Evolutionary conservation across 2,888 invertebrate genomes (phyloP).

Genomic region (Timandra comae): DNA sequence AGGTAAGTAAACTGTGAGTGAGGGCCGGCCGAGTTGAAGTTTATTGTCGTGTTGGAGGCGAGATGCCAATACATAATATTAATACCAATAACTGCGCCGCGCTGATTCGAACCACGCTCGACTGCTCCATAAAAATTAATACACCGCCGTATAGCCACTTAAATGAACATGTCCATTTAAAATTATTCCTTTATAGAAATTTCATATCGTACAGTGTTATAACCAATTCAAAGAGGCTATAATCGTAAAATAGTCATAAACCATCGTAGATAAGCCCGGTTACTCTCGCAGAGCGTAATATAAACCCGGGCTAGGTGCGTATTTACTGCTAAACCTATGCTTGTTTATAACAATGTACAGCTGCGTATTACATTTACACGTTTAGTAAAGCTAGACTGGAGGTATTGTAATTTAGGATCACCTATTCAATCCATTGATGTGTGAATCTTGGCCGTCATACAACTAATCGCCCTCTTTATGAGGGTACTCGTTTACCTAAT

Average conservation of each 20-base stretch:
- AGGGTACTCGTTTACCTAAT: too few relatives aligned
- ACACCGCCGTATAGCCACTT: constrained; percentile 44
- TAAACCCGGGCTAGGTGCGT: constrained; percentile 42
- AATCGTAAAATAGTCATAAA: constrained; percentile 72
- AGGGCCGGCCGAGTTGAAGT: too few relatives aligned
- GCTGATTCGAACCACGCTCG: constrained; percentile 16
- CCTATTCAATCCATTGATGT: too few relatives aligned
- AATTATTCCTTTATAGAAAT: constrained; percentile 67
- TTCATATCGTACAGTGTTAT: constrained; percentile 70
- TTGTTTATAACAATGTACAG: constrained; percentile 40
- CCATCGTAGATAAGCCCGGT: constrained; percentile 59
- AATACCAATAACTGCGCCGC: constrained; percentile 23
- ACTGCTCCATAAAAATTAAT: constrained; percentile 50
- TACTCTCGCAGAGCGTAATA: constrained; percentile 49
- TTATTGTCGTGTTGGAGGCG: too few relatives aligned
- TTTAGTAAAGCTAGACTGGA: too few relatives aligned
- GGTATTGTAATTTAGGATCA: too few relatives aligned
- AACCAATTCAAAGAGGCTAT: constrained; percentile 69
- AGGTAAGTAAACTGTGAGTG: too few relatives aligned
- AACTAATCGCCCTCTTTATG: too few relatives aligned
- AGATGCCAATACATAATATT: constrained; percentile 9
- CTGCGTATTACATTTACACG: too few relatives aligned
- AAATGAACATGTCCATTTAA: constrained; percentile 69
- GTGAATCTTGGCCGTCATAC: too few relatives aligned
- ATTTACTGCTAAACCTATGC: constrained; percentile 36